These are phyloP conservation scores for Anoura caudifer DNA, from an alignment of 2,113 vertebrate species.

Conservation along the genomic window DNA sequence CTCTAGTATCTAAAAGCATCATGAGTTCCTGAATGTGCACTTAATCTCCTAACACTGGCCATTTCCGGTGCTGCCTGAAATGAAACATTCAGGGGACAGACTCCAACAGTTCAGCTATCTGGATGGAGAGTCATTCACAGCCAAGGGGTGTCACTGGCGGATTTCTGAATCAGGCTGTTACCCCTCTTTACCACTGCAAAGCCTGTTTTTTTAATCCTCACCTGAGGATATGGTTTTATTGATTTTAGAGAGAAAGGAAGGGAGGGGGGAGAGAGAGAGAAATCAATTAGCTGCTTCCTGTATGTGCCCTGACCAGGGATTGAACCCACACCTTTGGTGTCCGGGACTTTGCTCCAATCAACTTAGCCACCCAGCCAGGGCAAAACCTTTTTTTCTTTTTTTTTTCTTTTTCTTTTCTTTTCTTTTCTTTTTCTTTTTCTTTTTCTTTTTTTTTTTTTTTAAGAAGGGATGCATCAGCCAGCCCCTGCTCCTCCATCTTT, in stretches of 20 bases:
- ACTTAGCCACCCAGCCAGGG: too few relatives aligned
- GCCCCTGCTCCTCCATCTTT: too few relatives aligned
- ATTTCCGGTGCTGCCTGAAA: not conserved
- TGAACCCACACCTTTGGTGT: too few relatives aligned
- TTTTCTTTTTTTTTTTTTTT: not conserved
- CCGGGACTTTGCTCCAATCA: too few relatives aligned
- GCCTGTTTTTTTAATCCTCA: slow-evolving; percentile 81
- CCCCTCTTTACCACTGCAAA: slow-evolving; percentile 87
- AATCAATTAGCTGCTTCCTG: too few relatives aligned
- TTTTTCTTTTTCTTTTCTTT: too few relatives aligned
- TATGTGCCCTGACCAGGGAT: too few relatives aligned
- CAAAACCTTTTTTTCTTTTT: not conserved
- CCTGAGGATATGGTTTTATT: too few relatives aligned
- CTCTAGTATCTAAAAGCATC: not conserved
- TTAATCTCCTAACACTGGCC: not conserved
- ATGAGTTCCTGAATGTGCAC: not conserved
- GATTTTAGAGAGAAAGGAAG: too few relatives aligned
- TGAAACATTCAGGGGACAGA: not conserved
- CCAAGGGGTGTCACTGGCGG: slow-evolving; percentile 75
- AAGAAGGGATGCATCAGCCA: slow-evolving; percentile 82
- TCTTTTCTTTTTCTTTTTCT: too few relatives aligned
- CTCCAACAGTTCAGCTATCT: not conserved
- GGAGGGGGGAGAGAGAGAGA: too few relatives aligned
- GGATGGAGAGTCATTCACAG: slow-evolving; percentile 32
- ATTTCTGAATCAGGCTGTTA: slow-evolving; percentile 86